These are phyloP conservation scores for Frankliniella intonsa DNA, from an alignment of 2,888 invertebrate species.

Conservation along the genomic window DNA sequence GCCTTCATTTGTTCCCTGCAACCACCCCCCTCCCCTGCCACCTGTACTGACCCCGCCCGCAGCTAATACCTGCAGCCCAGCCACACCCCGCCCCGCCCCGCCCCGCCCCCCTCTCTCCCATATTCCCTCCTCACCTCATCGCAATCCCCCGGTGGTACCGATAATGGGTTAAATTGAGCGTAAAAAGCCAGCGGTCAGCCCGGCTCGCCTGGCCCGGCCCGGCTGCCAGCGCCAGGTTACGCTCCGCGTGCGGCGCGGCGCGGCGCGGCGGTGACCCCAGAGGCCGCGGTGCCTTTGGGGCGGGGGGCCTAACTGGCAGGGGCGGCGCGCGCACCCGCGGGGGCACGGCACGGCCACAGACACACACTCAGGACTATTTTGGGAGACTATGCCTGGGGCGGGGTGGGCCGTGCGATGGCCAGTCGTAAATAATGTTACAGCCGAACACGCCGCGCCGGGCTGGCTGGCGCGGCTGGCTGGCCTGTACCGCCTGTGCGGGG, in stretches of 20 bases:
- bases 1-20: too few species aligned
- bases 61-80: too few species aligned
- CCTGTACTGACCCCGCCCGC: too few species aligned
- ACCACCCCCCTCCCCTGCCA: too few species aligned
- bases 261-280: background rate
- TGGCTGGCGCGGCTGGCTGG: too few species aligned
- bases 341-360: background rate
- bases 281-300: background rate
- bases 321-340: too few species aligned
- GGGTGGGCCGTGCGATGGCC: too few species aligned
- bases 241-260: background rate
- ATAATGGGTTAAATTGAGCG: conserved; percentile 6
- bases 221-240: background rate
- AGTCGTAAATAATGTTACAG: background rate
- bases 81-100: too few species aligned
- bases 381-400: background rate
- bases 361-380: background rate
- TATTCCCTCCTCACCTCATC: too few species aligned
- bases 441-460: background rate
- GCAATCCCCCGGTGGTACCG: background rate
- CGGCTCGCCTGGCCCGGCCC: background rate
- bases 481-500: too few species aligned
- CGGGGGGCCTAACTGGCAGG: background rate
- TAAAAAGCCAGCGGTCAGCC: background rate
- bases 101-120: too few species aligned